Conservation (phyloP, 2,888 invertebrate genomes). For the Himalopsyche anomala region DNA sequence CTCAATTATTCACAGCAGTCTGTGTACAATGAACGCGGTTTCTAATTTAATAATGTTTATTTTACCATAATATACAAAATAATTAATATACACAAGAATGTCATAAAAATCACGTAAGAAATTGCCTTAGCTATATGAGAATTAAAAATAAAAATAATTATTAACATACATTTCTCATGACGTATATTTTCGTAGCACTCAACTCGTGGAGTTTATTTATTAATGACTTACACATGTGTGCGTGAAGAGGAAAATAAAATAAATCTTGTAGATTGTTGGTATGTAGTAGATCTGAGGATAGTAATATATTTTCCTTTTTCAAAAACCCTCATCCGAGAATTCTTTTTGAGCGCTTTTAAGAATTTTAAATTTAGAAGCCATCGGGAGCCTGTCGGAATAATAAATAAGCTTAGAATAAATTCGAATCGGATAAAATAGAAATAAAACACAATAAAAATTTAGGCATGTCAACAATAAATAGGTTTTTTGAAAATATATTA, state of each 20-base stretch:
- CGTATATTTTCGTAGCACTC: background rate
- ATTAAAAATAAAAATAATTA: too few species aligned
- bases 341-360: conserved; percentile 24
- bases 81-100: too few species aligned
- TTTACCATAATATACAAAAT: too few species aligned
- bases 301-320: conserved; percentile 26
- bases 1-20: background rate
- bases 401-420: background rate
- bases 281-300: conserved; percentile 19
- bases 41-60: background rate
- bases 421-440: too few species aligned
- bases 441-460: too few species aligned
- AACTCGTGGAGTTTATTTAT: background rate
- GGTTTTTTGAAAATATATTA: too few species aligned
- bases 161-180: too few species aligned
- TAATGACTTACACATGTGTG: conserved; percentile 19
- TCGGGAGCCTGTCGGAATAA: conserved; percentile 3
- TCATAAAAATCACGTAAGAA: too few species aligned
- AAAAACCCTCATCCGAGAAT: conserved; percentile 22
- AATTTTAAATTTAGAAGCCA: conserved; percentile 17
- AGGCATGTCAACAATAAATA: too few species aligned
- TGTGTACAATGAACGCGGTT: background rate
- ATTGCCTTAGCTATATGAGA: too few species aligned
- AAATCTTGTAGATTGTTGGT: conserved; percentile 7
- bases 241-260: conserved; percentile 4